Percentiles rank a stretch among this genome's conserved stretches.
phyloP scores from a whole-genome alignment of 2,113 vertebrate species.

The Alaudala cheleensis region DNA sequence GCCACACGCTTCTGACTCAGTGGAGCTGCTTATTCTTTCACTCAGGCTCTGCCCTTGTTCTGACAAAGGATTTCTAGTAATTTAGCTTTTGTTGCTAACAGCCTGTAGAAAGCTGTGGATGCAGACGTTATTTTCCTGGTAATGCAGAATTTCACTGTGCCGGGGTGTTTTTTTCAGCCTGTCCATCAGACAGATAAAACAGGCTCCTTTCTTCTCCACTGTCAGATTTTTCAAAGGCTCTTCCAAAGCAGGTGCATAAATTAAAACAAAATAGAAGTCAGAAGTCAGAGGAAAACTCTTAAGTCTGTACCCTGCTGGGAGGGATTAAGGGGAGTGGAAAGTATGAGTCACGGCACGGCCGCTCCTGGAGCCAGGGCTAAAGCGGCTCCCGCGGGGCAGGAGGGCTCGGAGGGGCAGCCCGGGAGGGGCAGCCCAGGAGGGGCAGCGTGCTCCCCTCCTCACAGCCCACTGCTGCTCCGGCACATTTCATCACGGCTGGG shows the following conservation, averaged over 20 bases:
- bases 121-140: neutral
- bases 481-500: neutral
- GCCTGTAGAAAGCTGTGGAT: neutral
- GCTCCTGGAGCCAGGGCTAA: conserved; percentile 49
- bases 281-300: conserved; percentile 55
- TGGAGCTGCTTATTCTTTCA: conserved; percentile 10
- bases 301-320: conserved; percentile 33
- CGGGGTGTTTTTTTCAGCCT: neutral
- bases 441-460: too few relatives aligned
- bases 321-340: conserved; percentile 68
- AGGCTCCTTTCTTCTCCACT: neutral
- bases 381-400: neutral
- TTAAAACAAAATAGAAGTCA: conserved; percentile 50
- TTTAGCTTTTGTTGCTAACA: conserved; percentile 23
- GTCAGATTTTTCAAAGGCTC: conserved; percentile 48
- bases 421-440: too few relatives aligned
- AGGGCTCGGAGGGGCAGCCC: conserved; percentile 2
- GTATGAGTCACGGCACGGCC: conserved; percentile 53
- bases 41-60: conserved; percentile 12
- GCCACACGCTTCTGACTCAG: neutral
- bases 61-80: conserved; percentile 17
- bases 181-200: conserved; percentile 15
- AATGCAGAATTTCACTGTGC: neutral
- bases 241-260: conserved; percentile 68
- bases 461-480: neutral